phyloP scores from a whole-genome alignment of 1,140 invertebrate genomes.

The Trichogramma pretiosum region DNA sequence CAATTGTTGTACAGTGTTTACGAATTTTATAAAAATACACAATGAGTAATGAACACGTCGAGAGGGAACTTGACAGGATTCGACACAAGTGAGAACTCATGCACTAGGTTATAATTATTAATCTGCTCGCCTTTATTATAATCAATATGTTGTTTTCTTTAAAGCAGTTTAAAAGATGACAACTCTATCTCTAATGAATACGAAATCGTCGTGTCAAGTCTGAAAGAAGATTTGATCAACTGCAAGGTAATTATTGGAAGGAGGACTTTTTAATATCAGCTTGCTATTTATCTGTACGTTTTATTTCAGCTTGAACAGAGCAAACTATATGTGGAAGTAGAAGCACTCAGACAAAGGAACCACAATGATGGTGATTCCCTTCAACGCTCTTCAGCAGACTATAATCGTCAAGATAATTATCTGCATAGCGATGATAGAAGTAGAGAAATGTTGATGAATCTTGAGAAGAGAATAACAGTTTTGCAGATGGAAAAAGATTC shows the following conservation, averaged over 20 bases:
- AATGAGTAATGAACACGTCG: slow-evolving; percentile 20
- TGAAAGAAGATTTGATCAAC: slow-evolving; percentile 30
- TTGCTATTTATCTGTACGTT: not conserved
- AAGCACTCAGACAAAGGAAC: slow-evolving; percentile 26
- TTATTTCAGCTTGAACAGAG: slow-evolving; percentile 28
- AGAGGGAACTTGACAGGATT: slow-evolving; percentile 11
- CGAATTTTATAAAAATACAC: slow-evolving; percentile 1
- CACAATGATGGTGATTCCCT: slow-evolving; percentile 21
- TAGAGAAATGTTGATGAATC: slow-evolving; percentile 29
- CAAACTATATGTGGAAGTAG: slow-evolving; percentile 28
- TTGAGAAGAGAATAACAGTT: slow-evolving; percentile 33
- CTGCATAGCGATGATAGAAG: slow-evolving; percentile 1
- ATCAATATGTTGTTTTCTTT: slow-evolving; percentile 6
- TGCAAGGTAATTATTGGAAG: slow-evolving; percentile 36
- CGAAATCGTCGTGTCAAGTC: slow-evolving; percentile 22
- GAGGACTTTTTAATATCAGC: too few relatives aligned
- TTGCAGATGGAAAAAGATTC: slow-evolving; percentile 50
- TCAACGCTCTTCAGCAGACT: slow-evolving; percentile 23
- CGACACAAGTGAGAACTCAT: slow-evolving; percentile 24
- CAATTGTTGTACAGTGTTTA: not conserved
- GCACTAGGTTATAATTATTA: slow-evolving; percentile 21
- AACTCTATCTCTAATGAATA: slow-evolving; percentile 28
- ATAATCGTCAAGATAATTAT: slow-evolving; percentile 25
- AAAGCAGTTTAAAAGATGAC: slow-evolving; percentile 14
- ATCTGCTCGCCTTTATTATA: slow-evolving; percentile 9